Conservation (phyloP, 2,113 vertebrate species). For the Nestor notabilis region DNA sequence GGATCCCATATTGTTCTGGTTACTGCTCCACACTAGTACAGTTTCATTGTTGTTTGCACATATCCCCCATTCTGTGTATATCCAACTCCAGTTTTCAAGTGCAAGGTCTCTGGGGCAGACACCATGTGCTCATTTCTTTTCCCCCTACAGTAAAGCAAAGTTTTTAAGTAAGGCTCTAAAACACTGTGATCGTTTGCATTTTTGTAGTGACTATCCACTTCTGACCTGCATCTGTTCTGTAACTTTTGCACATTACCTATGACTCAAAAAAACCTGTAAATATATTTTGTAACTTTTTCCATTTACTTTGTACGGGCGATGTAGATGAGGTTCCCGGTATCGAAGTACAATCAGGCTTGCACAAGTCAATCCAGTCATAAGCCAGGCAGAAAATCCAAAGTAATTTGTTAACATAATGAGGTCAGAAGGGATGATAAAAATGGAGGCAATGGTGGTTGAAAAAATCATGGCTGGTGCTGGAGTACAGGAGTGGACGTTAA, state of each 20-base stretch:
- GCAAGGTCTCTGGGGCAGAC: neutral
- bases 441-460: conserved; percentile 65
- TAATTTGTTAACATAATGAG: conserved; percentile 72
- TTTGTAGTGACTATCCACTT: neutral
- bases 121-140: neutral
- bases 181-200: neutral
- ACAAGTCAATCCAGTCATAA: conserved; percentile 70
- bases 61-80: neutral
- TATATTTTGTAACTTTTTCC: neutral
- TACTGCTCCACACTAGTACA: neutral
- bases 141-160: neutral
- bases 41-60: neutral
- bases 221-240: neutral
- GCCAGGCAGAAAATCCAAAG: conserved; percentile 70
- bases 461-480: conserved; percentile 74
- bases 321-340: conserved; percentile 68
- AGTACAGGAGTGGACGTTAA: conserved; percentile 63
- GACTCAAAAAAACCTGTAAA: neutral
- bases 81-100: neutral
- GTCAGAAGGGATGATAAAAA: conserved; percentile 75
- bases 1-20: neutral
- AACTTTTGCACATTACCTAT: neutral
- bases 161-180: neutral
- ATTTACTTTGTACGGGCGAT: conserved; percentile 75
- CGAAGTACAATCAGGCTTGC: conserved; percentile 71